These are phyloP conservation scores for Cyclophora punctaria DNA, from an alignment of 2,888 invertebrate genomes.

Conservation along the genomic window DNA sequence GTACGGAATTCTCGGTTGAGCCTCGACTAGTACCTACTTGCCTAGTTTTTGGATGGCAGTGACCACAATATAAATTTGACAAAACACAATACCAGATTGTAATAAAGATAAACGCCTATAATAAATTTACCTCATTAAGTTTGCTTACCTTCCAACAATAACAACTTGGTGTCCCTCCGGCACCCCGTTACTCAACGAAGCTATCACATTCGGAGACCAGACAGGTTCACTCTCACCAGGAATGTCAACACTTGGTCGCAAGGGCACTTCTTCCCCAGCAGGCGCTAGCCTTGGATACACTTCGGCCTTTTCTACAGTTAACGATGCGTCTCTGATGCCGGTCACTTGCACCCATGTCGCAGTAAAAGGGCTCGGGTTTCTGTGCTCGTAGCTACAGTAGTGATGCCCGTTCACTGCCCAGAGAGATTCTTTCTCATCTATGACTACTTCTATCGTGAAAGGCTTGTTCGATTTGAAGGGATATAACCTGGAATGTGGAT, in stretches of 20 bases:
- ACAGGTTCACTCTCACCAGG: slow-evolving; percentile 43
- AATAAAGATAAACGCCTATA: too few species aligned
- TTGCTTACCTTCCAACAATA: slow-evolving; percentile 47
- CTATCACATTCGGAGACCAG: slow-evolving; percentile 64
- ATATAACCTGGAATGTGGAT: slow-evolving; percentile 47
- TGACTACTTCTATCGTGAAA: slow-evolving; percentile 76
- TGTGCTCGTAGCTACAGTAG: slow-evolving; percentile 81
- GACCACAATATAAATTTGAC: too few species aligned
- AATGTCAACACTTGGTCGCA: slow-evolving; percentile 31
- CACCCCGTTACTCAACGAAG: slow-evolving; percentile 57
- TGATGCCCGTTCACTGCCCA: slow-evolving; percentile 84
- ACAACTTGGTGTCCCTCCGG: slow-evolving; percentile 67
- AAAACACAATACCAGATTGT: too few species aligned
- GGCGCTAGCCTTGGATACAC: slow-evolving; percentile 57
- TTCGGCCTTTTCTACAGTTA: slow-evolving; percentile 75
- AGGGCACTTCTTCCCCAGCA: slow-evolving; percentile 37
- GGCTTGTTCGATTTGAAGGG: slow-evolving; percentile 61
- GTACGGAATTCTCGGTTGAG: background rate
- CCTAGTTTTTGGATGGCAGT: too few species aligned
- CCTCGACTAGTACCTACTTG: too few species aligned
- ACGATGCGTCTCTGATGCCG: slow-evolving; percentile 76
- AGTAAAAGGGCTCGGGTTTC: slow-evolving; percentile 47
- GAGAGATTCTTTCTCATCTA: slow-evolving; percentile 76
- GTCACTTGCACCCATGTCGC: slow-evolving; percentile 74
- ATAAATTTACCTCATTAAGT: background rate